Percentiles rank a stretch among this genome's conserved stretches.
phyloP scores from a whole-genome alignment of 2,888 invertebrate genomes.

The Hipparchia semele region DNA sequence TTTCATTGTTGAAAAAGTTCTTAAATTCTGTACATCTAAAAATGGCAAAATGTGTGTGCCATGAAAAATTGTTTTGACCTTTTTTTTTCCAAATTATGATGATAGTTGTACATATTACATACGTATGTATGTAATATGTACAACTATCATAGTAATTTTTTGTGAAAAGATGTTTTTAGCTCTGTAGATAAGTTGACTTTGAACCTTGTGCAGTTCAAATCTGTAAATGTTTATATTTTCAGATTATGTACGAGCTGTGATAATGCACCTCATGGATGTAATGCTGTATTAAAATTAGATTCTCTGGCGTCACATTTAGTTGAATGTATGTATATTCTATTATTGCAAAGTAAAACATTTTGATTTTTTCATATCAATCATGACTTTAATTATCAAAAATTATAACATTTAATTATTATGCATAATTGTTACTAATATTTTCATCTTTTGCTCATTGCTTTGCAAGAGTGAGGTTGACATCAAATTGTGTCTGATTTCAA shows the following conservation, averaged over 20 bases:
- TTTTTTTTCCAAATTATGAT: too few species aligned
- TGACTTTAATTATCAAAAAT: neutral
- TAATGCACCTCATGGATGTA: slow-evolving; percentile 94
- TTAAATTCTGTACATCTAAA: too few species aligned
- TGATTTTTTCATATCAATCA: neutral
- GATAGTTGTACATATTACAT: too few species aligned
- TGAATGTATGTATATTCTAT: slow-evolving; percentile 89
- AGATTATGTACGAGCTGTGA: slow-evolving; percentile 96
- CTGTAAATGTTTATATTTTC: slow-evolving; percentile 33
- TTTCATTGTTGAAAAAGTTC: too few species aligned
- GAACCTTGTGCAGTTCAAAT: neutral
- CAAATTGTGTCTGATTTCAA: neutral
- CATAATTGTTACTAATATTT: too few species aligned
- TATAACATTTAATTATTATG: too few species aligned
- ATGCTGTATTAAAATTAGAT: slow-evolving; percentile 93
- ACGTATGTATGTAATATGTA: too few species aligned
- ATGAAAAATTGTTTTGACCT: too few species aligned
- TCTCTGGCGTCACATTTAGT: slow-evolving; percentile 91
- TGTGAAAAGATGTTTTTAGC: too few species aligned
- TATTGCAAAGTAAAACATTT: neutral
- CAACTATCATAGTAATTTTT: too few species aligned
- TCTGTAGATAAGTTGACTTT: too few species aligned
- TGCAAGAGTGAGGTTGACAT: neutral
- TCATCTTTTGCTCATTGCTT: neutral
- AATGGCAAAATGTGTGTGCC: too few species aligned